Conservation (phyloP, 2,888 invertebrate genomes). For the Limenitis camilla region DNA sequence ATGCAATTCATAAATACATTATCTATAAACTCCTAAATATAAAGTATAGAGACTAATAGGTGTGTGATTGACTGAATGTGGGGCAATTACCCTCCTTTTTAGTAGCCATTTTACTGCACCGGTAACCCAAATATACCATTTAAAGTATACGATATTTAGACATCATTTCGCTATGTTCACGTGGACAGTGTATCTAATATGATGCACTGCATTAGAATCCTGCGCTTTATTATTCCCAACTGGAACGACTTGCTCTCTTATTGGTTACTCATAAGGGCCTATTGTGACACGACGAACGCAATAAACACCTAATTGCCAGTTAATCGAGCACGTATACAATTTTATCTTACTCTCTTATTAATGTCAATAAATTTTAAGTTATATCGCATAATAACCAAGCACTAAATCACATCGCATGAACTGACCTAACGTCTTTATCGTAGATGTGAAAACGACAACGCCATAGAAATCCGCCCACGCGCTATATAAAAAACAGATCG, state of each 20-base stretch:
- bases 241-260: slow-evolving; percentile 27
- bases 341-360: slow-evolving; percentile 38
- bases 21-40: no score
- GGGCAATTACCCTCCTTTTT: no score
- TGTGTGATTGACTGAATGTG: no score
- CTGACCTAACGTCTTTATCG: slow-evolving; percentile 17
- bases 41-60: no score
- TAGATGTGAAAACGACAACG: slow-evolving; percentile 25
- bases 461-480: slow-evolving; percentile 49
- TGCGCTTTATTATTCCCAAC: slow-evolving; percentile 21
- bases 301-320: slow-evolving; percentile 35
- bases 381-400: slow-evolving; percentile 23
- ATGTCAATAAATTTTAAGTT: slow-evolving; percentile 39
- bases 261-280: slow-evolving; percentile 36
- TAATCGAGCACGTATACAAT: slow-evolving; percentile 34
- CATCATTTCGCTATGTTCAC: background rate
- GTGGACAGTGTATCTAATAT: slow-evolving; percentile 10
- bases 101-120: no score
- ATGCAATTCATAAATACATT: no score
- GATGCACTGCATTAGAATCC: slow-evolving; percentile 20
- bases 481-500: slow-evolving; percentile 34
- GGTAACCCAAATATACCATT: no score
- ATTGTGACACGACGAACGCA: slow-evolving; percentile 33
- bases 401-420: slow-evolving; percentile 6
- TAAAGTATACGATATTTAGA: no score